Evolutionary conservation across 2,888 invertebrate genomes (phyloP).

Genomic region (Nemotelus nigrinus): DNA sequence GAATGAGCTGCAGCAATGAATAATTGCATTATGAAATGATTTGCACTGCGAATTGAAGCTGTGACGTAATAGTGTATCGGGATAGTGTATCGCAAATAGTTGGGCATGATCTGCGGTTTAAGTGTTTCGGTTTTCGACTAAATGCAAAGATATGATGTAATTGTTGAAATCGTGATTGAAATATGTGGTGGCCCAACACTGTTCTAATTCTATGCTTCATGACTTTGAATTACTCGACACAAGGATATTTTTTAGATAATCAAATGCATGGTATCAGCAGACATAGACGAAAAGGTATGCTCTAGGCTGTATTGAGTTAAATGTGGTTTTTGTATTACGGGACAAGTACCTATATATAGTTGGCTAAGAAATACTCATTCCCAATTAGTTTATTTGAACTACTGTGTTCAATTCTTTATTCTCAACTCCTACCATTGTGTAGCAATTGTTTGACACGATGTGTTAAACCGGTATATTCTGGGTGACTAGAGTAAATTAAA

Average conservation of each 20-base stretch:
- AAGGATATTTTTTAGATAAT: conserved; percentile 53
- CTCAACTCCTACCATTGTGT: too few species aligned
- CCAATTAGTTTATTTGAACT: too few species aligned
- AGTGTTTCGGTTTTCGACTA: background rate
- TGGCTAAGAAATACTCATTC: too few species aligned
- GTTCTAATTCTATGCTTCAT: conserved; percentile 50
- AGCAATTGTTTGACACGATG: too few species aligned
- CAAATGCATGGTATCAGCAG: conserved; percentile 51
- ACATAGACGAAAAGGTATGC: conserved; percentile 51
- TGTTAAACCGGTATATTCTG: too few species aligned
- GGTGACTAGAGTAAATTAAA: too few species aligned
- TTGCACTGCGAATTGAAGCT: conserved; percentile 31
- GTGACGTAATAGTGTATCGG: conserved; percentile 36
- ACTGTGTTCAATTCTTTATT: too few species aligned
- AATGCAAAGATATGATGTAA: conserved; percentile 35
- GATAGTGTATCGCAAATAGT: background rate
- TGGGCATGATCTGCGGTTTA: background rate
- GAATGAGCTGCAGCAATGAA: background rate
- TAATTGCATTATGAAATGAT: conserved; percentile 30
- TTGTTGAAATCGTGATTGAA: conserved; percentile 8
- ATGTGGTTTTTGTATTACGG: too few species aligned
- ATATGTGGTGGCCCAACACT: conserved; percentile 51
- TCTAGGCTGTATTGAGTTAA: too few species aligned
- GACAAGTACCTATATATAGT: too few species aligned
- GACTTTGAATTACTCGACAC: conserved; percentile 50